Evolutionary conservation across 2,888 invertebrate genomes (phyloP), one percentile per base, ranked within the genome.

Genomic region (Bibio marci): DNA sequence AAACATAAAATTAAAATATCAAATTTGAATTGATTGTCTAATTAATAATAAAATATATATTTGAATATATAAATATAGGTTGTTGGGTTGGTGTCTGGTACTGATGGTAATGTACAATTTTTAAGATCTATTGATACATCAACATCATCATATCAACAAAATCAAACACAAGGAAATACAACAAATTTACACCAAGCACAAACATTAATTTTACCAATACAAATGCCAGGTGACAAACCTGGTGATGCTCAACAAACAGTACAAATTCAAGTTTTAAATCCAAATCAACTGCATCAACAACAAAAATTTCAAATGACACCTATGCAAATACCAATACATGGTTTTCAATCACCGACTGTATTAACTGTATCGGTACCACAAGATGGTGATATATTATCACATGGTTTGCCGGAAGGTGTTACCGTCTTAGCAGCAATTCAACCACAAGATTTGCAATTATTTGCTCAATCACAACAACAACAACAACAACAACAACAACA

Each of bases 221-320:
- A 78, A 11, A 71, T 82, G 59, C 80, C 80, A 1, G 80, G 80
- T 4, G 64, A 71, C 2, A 80, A 80, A 49, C 76, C 76, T 35
- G 77, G 75, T 47, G 82, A 82, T 52, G 78, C 80, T 1, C 78
- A 78, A 48, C 77, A 74, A 48, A 80, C 80, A 30, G 76, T 83
- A 30, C 82, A 82, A 58, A 82, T 82, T 43, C 81, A 82, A 59
- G 77, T 78, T 45, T 64, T 77, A 26, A 71, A 65, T 50, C 76
- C 76, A 1, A 71, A 65, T 48, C 47, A 72, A 51, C 62, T 67
- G 54, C 51, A 62, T 47, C 55, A 58, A 30, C 59, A 69, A 38
- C 73, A 70, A 43, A 80, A 80, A 52, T 80, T 77, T 57, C 80
- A 80, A 53, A 70, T 80, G 62, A 68, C 71, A 1, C 71, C 73